Conservation (phyloP, 2,888 invertebrate genomes). For the Synanthedon andrenaeformis region DNA sequence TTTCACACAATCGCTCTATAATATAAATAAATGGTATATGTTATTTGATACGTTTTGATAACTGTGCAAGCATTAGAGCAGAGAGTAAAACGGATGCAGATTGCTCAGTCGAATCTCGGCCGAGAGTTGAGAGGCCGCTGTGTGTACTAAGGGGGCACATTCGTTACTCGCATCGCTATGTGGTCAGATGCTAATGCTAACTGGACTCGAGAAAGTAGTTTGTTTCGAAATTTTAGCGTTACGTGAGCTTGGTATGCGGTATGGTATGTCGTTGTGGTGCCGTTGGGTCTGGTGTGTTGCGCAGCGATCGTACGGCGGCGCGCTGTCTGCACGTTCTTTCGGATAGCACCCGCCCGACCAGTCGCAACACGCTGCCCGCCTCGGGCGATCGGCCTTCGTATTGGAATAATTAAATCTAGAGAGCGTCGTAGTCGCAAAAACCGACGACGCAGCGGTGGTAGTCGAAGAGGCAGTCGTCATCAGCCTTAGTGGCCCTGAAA, state of each 20-base stretch:
- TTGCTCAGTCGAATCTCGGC: conserved; percentile 18
- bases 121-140: conserved; percentile 24
- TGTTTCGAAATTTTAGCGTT: conserved; percentile 64
- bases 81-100: conserved; percentile 8
- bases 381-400: conserved; percentile 67
- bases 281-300: conserved; percentile 56
- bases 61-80: conserved; percentile 5
- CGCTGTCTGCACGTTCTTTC: conserved; percentile 66
- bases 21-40: neutral
- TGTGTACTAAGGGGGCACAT: conserved; percentile 10
- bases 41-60: neutral
- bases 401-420: conserved; percentile 65
- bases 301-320: conserved; percentile 59
- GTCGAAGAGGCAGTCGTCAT: conserved; percentile 62
- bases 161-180: conserved; percentile 23
- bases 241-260: conserved; percentile 49
- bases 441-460: conserved; percentile 19
- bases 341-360: conserved; percentile 66
- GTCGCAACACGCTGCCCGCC: conserved; percentile 62
- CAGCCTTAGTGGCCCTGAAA: conserved; percentile 66
- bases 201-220: conserved; percentile 60
- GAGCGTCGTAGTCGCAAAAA: conserved; percentile 36
- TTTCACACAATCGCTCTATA: conserved; percentile 2
- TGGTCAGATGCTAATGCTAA: conserved; percentile 47
- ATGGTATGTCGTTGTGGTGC: conserved; percentile 59